Evolutionary conservation across 2,113 vertebrate genomes (phyloP).

Genomic region (Rhynchomys soricoides): DNA sequence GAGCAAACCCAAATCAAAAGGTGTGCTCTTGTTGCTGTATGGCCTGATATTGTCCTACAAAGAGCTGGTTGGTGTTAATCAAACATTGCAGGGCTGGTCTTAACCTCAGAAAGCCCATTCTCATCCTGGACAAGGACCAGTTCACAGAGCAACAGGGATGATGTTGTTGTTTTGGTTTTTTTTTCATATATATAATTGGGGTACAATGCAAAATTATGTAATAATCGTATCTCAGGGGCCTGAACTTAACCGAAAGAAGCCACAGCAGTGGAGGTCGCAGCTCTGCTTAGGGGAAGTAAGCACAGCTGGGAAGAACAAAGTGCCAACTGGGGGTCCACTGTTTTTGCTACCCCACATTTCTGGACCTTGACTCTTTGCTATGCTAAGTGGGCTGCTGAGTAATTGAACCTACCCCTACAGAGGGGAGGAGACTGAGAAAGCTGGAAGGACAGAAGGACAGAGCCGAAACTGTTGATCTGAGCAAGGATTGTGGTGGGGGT

Average conservation of each 20-base stretch:
- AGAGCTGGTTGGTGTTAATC: conserved; percentile 75
- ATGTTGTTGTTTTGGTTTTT: conserved; percentile 19
- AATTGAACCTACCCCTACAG: conserved; percentile 65
- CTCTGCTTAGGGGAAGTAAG: conserved; percentile 66
- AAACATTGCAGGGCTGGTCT: conserved; percentile 68
- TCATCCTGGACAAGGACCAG: conserved; percentile 47
- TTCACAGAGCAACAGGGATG: conserved; percentile 51
- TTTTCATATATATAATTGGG: neutral
- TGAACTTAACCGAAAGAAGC: conserved; percentile 34
- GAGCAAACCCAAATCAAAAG: conserved; percentile 68
- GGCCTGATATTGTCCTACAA: conserved; percentile 66
- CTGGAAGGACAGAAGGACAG: conserved; percentile 57
- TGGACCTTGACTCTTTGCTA: conserved; percentile 75
- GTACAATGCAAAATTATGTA: conserved; percentile 59
- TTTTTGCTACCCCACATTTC: conserved; percentile 66
- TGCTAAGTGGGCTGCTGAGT: conserved; percentile 73
- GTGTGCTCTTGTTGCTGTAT: conserved; percentile 76
- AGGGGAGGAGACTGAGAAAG: conserved; percentile 61
- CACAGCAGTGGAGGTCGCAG: conserved; percentile 3
- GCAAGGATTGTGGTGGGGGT: conserved; percentile 10
- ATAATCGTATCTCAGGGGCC: conserved; percentile 21
- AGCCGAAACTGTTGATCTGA: conserved; percentile 52
- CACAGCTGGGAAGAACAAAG: conserved; percentile 75
- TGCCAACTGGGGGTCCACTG: conserved; percentile 61
- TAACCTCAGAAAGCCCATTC: conserved; percentile 71